phyloP scores from a whole-genome alignment of 1,140 invertebrate genomes.

The Ceratosolen solmsi region DNA sequence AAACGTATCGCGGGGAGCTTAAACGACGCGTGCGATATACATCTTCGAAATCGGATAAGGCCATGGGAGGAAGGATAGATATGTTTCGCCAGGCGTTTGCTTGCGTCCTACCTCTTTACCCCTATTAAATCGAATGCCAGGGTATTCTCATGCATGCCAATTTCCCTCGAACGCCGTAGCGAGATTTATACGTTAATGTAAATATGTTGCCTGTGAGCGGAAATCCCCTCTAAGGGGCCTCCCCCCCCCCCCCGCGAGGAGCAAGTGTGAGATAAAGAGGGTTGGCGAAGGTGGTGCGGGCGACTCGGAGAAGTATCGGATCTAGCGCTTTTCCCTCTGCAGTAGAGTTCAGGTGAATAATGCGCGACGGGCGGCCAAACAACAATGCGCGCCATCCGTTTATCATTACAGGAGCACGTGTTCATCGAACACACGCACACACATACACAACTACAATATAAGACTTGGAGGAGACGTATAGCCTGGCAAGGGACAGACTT shows the following conservation, averaged over 20 bases:
- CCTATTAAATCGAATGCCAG: slow-evolving; percentile 71
- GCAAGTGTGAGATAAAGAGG: neutral
- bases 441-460: no score
- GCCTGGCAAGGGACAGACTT: no score
- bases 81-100: slow-evolving; percentile 59
- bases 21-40: slow-evolving; percentile 63
- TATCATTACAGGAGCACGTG: neutral
- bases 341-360: slow-evolving; percentile 37
- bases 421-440: neutral
- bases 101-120: slow-evolving; percentile 59
- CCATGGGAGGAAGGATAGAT: slow-evolving; percentile 62
- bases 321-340: neutral
- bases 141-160: slow-evolving; percentile 72
- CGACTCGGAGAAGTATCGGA: neutral
- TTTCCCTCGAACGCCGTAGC: slow-evolving; percentile 54
- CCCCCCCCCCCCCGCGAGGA: slow-evolving; percentile 35
- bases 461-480: no score
- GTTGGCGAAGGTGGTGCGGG: neutral
- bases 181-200: slow-evolving; percentile 68
- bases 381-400: slow-evolving; percentile 35
- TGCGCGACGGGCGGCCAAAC: slow-evolving; percentile 6
- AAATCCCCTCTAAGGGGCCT: slow-evolving; percentile 42
- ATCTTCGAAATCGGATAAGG: slow-evolving; percentile 69
- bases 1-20: slow-evolving; percentile 44
- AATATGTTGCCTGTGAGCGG: slow-evolving; percentile 62